Base-by-base conservation (phyloP, 2,888 invertebrate species). In the Syrista parreyssii region DNA sequence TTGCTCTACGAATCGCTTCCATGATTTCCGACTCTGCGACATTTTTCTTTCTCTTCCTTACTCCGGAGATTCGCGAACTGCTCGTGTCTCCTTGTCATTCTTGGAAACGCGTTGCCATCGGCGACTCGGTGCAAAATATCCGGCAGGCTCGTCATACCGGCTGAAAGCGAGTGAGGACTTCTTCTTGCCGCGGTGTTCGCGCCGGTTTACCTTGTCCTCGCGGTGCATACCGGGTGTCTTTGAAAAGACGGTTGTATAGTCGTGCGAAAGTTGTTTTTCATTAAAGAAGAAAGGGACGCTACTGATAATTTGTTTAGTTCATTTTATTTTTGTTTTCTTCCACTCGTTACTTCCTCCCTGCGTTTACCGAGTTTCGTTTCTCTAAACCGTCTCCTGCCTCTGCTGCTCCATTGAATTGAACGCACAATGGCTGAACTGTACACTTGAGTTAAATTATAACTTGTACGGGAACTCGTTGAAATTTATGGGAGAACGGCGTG, bases 101-200 rank as follows among this genome's bases (percentile, higher is more conserved):
- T 23, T 23, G 55, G 2, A 55, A 23, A 55, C 55, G 23, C 15
- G 0, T 23, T 23, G 55, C 23, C 55, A 23, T 23, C 3, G 36
- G 36, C 36, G 3, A 55, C 23, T 55, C 23, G 6, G 23, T 55
- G 55, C 23, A 2, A 55, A 55, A 55, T 55, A 55, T 55, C 55
- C 23, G 15, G 80, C 80, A 81, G 79, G 79, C 82, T 85, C 82
- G 88, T 87, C 85, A 84, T 83, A 85, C 86, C 84, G 81, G 86
- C 81, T 86, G 88, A 89, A 89, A 89, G 88, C 87, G 89, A 89
- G 84, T 33, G 73, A 33, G 68, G 68, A 72, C 23, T 87, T 86
- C 32, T 87, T 86, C 84, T 85, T 83, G 80, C 81, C 75, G 71
- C 12, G 71, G 12, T 12, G 33, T 55, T 2, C 9, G 55, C 23